Evolutionary conservation across 2,888 invertebrate genomes (phyloP).

Genomic region (Ditula angustiorana): DNA sequence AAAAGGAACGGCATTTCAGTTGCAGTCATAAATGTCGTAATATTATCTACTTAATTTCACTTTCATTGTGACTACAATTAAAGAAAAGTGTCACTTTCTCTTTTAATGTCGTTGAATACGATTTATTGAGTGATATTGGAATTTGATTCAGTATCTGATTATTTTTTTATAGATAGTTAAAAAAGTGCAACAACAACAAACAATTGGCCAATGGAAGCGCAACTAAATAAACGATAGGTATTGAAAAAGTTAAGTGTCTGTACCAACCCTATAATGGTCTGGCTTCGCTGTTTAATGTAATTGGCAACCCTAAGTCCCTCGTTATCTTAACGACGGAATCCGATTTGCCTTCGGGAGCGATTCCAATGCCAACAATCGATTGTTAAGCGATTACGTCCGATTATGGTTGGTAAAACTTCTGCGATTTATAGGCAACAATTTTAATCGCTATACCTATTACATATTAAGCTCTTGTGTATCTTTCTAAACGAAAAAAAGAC

Average conservation of each 20-base stretch:
- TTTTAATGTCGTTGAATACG: background rate
- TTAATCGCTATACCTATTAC: background rate
- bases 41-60: conserved; percentile 52
- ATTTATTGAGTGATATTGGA: background rate
- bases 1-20: conserved; percentile 17
- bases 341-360: conserved; percentile 55
- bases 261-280: conserved; percentile 54
- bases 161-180: too few relatives aligned
- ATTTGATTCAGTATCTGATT: too few relatives aligned
- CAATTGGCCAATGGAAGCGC: background rate
- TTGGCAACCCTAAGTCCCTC: conserved; percentile 64
- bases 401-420: conserved; percentile 16
- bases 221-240: background rate
- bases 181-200: too few relatives aligned
- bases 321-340: conserved; percentile 59
- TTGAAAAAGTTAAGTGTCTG: background rate
- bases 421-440: background rate
- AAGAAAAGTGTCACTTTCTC: conserved; percentile 36
- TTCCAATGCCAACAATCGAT: conserved; percentile 54
- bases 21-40: conserved; percentile 27
- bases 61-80: conserved; percentile 52
- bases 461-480: background rate
- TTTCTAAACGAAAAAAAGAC: too few relatives aligned
- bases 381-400: conserved; percentile 45
- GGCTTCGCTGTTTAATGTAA: conserved; percentile 64